phyloP scores from a whole-genome alignment of 2,888 invertebrate species.

The Cephonodes hylas region DNA sequence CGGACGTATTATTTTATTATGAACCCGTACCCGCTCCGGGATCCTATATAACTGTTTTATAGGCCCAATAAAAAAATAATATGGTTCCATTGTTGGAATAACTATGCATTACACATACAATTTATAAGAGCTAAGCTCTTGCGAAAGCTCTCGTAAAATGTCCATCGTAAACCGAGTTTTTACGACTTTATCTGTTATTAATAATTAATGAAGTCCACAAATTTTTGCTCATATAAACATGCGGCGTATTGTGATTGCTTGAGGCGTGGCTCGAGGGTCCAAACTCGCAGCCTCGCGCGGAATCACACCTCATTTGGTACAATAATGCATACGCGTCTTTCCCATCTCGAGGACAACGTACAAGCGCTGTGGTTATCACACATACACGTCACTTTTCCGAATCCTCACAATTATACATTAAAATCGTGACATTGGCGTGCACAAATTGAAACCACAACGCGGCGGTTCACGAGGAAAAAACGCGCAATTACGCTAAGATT shows the following conservation, averaged over 20 bases:
- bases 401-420: no score
- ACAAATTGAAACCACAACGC: not conserved
- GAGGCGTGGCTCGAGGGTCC: not conserved
- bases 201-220: not conserved
- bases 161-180: not conserved
- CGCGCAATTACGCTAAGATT: not conserved
- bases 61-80: slow-evolving; percentile 2
- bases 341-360: not conserved
- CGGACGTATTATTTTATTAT: not conserved
- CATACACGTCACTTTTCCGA: no score
- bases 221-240: not conserved
- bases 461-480: not conserved
- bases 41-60: slow-evolving; percentile 5
- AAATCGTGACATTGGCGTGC: not conserved
- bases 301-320: not conserved
- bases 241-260: not conserved
- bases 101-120: not conserved
- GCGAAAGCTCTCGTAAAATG: not conserved
- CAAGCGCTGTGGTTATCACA: no score
- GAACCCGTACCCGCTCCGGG: not conserved
- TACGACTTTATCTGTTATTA: slow-evolving; percentile 1
- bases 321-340: not conserved
- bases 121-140: slow-evolving; percentile 5
- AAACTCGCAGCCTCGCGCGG: no score
- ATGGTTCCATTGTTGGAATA: not conserved